These are phyloP conservation scores for Percopsis omiscomaycus DNA, from an alignment of 2,797 vertebrate species.

Conservation along the genomic window DNA sequence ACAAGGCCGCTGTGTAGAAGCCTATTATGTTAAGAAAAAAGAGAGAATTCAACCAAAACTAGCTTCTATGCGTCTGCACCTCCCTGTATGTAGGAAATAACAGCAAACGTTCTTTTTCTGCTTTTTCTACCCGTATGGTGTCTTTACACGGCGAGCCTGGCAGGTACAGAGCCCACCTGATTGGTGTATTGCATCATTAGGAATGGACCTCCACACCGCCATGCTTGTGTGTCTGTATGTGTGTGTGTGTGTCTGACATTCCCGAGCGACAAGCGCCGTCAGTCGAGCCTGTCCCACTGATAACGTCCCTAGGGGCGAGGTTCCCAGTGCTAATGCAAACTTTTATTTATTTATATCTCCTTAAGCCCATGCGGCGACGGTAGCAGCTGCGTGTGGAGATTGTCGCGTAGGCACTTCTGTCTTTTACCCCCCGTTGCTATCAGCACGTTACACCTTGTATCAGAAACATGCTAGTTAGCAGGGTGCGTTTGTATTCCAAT, in stretches of 20 bases:
- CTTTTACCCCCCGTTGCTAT: slow-evolving; percentile 44
- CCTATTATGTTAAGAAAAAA: slow-evolving; percentile 30
- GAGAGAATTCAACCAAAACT: slow-evolving; percentile 5
- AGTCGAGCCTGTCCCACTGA: slow-evolving; percentile 51
- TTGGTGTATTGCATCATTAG: slow-evolving; percentile 59
- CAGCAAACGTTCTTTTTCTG: slow-evolving; percentile 17
- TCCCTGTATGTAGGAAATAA: background rate
- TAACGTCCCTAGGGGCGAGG: slow-evolving; percentile 55
- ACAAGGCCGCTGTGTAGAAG: slow-evolving; percentile 31
- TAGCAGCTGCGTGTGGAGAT: slow-evolving; percentile 46
- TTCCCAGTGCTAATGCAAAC: slow-evolving; percentile 22
- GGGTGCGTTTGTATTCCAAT: slow-evolving; percentile 25
- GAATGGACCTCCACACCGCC: slow-evolving; percentile 44
- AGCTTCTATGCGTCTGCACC: slow-evolving; percentile 24
- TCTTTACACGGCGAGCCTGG: slow-evolving; percentile 28
- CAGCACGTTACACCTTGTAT: slow-evolving; percentile 56
- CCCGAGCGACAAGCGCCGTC: slow-evolving; percentile 38
- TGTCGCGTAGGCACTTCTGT: slow-evolving; percentile 37
- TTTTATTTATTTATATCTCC: slow-evolving; percentile 56
- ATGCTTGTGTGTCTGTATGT: slow-evolving; percentile 15
- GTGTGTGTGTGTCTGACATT: slow-evolving; percentile 59
- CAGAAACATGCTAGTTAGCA: slow-evolving; percentile 18
- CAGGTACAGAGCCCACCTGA: slow-evolving; percentile 45
- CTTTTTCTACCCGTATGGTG: slow-evolving; percentile 29
- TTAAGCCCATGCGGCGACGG: slow-evolving; percentile 52